A percentile compares a stretch with the other conserved stretches of the same genome.
Evolutionary conservation across 2,888 invertebrate species (phyloP).

Genomic region (Meliscaeva auricollis): DNA sequence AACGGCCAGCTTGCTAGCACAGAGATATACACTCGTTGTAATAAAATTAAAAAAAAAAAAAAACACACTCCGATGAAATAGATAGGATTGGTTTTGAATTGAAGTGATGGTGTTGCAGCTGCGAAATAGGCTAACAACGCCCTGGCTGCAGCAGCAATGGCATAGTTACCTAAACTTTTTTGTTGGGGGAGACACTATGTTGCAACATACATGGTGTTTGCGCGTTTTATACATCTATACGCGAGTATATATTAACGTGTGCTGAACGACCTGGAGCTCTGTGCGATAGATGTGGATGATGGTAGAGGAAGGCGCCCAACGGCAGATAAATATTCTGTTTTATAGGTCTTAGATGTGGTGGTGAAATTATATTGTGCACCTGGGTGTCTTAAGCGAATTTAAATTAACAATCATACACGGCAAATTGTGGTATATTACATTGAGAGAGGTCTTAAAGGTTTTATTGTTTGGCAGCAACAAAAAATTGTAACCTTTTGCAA

Average conservation of each 20-base stretch:
- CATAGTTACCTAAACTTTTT: conserved; percentile 70
- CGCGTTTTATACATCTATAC: conserved; percentile 47
- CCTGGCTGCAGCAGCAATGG: conserved; percentile 70
- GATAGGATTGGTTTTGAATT: conserved; percentile 72
- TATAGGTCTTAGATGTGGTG: conserved; percentile 41
- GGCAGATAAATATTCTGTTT: conserved; percentile 50
- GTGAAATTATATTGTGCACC: conserved; percentile 57
- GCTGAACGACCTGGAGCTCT: conserved; percentile 42
- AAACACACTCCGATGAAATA: conserved; percentile 63
- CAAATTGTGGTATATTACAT: conserved; percentile 48
- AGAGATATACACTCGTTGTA: conserved; percentile 60
- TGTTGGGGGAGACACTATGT: conserved; percentile 71
- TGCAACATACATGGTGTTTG: conserved; percentile 67
- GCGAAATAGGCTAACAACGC: conserved; percentile 75
- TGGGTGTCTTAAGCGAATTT: conserved; percentile 62
- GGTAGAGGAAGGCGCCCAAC: conserved; percentile 58
- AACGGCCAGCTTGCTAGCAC: conserved; percentile 59
- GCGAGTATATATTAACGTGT: neutral
- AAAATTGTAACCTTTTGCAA: conserved; percentile 23
- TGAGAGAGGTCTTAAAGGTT: conserved; percentile 42
- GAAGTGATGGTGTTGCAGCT: conserved; percentile 76
- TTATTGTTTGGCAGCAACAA: conserved; percentile 6
- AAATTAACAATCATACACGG: conserved; percentile 50
- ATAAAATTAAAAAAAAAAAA: conserved; percentile 1
- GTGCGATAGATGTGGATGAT: conserved; percentile 47